phyloP scores from a whole-genome alignment of 2,888 invertebrate genomes.

The Synanthedon tipuliformis region DNA sequence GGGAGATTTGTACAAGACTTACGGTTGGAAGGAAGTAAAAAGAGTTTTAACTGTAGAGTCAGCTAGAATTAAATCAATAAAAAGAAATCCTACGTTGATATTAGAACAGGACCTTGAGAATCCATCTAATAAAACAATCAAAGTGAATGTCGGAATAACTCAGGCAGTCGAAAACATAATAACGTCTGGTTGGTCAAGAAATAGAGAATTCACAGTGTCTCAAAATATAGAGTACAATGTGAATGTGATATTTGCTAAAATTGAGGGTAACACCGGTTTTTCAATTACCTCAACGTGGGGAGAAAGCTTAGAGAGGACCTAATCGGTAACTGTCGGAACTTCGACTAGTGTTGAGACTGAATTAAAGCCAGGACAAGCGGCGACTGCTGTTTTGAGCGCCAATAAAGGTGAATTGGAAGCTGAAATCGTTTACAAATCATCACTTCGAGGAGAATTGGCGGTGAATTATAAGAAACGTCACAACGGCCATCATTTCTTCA shows the following conservation, averaged over 20 bases:
- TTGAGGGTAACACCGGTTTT: conserved; percentile 30
- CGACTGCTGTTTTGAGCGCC: conserved; percentile 38
- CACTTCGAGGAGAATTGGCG: conserved; percentile 39
- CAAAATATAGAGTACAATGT: conserved; percentile 42
- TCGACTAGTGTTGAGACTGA: conserved; percentile 41
- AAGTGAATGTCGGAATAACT: conserved; percentile 46
- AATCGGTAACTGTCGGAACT: conserved; percentile 35
- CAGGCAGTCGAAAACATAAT: conserved; percentile 44
- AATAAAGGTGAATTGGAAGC: conserved; percentile 34
- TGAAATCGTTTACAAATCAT: conserved; percentile 31
- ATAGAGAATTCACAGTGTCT: conserved; percentile 27
- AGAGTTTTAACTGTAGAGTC: conserved; percentile 29
- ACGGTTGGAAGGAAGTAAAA: conserved; percentile 40
- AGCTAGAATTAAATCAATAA: conserved; percentile 21
- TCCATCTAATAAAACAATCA: conserved; percentile 31
- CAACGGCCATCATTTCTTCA: conserved; percentile 45
- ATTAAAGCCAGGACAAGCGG: conserved; percentile 36
- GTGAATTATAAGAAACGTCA: conserved; percentile 32
- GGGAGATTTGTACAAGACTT: conserved; percentile 43
- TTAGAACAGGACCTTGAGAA: conserved; percentile 43
- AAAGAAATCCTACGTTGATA: conserved; percentile 24
- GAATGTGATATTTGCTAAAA: conserved; percentile 35
- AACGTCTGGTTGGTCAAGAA: conserved; percentile 36
- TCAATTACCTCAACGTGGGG: conserved; percentile 41
- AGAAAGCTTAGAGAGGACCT: conserved; percentile 34